A percentile compares a stretch with the other conserved stretches of the same genome.
Conservation (phyloP, 2,113 vertebrate genomes). For the Xerus inauris region DNA sequence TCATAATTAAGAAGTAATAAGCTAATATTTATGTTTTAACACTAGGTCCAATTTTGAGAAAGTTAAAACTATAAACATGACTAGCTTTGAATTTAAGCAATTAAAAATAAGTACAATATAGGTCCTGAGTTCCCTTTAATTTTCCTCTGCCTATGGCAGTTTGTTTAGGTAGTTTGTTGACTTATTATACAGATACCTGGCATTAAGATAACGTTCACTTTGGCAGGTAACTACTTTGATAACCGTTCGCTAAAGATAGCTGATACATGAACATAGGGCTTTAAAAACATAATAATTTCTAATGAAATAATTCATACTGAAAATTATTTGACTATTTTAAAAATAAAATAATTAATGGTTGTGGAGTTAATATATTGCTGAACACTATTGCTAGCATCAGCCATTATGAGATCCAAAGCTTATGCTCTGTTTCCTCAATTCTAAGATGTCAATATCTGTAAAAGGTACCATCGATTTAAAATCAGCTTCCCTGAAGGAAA, state of each 20-base stretch:
- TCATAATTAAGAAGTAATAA: not conserved
- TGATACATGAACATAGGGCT: not conserved
- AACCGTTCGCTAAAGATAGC: not conserved
- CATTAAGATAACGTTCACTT: not conserved
- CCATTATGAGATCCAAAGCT: not conserved
- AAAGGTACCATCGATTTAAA: constrained; percentile 6
- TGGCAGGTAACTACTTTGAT: not conserved
- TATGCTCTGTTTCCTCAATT: not conserved
- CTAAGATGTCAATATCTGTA: constrained; percentile 19
- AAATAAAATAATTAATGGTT: not conserved
- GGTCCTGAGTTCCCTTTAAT: not conserved
- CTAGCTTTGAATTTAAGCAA: not conserved
- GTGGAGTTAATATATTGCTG: not conserved
- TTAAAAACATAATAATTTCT: not conserved
- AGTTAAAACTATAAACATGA: not conserved
- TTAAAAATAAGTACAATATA: not conserved
- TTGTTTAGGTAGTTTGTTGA: not conserved
- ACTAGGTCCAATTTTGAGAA: constrained; percentile 26
- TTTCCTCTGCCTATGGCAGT: not conserved
- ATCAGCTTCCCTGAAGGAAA: not conserved
- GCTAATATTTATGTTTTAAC: not conserved
- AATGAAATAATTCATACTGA: not conserved
- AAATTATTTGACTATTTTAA: not conserved
- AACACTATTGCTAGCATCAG: not conserved
- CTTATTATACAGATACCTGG: not conserved